Conservation (phyloP, 2,888 invertebrate species). For the Apotomis turbidana region DNA sequence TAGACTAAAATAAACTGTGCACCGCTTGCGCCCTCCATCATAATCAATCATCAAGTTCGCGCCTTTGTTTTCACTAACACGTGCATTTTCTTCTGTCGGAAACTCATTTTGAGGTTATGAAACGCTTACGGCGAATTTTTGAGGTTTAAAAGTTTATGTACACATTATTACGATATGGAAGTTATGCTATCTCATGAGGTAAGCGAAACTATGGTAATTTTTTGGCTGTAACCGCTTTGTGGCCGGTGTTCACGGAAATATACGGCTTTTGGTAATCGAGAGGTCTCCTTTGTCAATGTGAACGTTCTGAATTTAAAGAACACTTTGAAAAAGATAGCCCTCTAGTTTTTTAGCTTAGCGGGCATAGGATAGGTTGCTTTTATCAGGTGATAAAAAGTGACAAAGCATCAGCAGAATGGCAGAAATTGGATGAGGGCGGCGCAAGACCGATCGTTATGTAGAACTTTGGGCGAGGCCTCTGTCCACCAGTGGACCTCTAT, state of each 20-base stretch:
- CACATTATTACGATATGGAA: background rate
- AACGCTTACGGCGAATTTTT: background rate
- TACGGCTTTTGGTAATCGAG: too few species aligned
- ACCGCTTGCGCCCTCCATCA: conserved; percentile 50
- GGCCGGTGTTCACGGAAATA: too few species aligned
- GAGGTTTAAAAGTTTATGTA: background rate
- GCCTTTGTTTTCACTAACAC: conserved; percentile 29
- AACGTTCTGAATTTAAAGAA: too few species aligned
- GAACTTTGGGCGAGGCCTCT: too few species aligned
- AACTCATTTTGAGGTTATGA: conserved; percentile 12
- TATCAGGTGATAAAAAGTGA: too few species aligned
- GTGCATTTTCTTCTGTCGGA: conserved; percentile 23
- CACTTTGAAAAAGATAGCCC: too few species aligned
- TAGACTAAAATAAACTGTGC: conserved; percentile 37
- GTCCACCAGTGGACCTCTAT: too few species aligned
- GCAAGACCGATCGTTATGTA: too few species aligned
- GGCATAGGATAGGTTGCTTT: too few species aligned
- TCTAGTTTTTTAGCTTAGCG: too few species aligned
- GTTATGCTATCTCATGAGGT: background rate
- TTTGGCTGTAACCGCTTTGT: background rate
- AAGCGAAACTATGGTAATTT: background rate
- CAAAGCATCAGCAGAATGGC: background rate
- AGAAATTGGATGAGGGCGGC: too few species aligned
- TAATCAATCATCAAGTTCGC: conserved; percentile 55
- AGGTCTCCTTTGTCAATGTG: too few species aligned